Base-by-base conservation (phyloP, 2,113 vertebrate species). In the Gulo gulo region DNA sequence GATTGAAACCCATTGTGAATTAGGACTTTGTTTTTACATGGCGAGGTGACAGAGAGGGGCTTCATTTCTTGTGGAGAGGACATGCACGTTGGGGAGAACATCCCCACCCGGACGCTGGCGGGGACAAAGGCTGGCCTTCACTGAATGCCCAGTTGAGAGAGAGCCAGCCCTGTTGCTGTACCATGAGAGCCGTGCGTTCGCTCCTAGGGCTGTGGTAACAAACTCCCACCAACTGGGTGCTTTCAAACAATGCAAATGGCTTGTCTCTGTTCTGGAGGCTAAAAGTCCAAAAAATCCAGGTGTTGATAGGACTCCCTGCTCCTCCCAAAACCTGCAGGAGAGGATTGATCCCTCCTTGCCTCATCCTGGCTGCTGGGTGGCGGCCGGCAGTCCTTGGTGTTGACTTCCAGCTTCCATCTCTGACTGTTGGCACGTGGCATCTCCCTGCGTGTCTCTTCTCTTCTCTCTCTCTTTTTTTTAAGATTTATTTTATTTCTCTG, bases 161-260 rank as follows among this genome's bases (percentile, higher is more conserved):
- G n/a, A 29, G n/a, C 6, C 29, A 57, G 2, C 34, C 6, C 59
- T 20, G 7, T 18, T 16, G 13, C 13, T 3, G 4, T 8, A 7
- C 42, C 42, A 0, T 50, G 14, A 6, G 1, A n/a, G 15, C 57
- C 4, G 0, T 12, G 20, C 0, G 0, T 42, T 57, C 0, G 1
- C 21, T 88, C 24, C 61, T 15, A n/a, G 20, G 7, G 7, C 16
- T 65, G 24, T 36, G 9, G 2, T 4, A 52, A 39, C 18, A 23
- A 74, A 78, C 20, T 10, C 15, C 26, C 29, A 84, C 9, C 8
- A 24, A 31, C 5, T 39, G 9, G 8, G 42, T 45, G 61, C 36
- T 26, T 61, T 36, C 71, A 50, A 76, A 65, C 36, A 69, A 52
- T 23, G 36, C 4, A 26, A 42, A 47, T 4, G 2, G 67, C 0